These are phyloP conservation scores for Anoura caudifer DNA, from an alignment of 2,113 vertebrate species.

Conservation along the genomic window DNA sequence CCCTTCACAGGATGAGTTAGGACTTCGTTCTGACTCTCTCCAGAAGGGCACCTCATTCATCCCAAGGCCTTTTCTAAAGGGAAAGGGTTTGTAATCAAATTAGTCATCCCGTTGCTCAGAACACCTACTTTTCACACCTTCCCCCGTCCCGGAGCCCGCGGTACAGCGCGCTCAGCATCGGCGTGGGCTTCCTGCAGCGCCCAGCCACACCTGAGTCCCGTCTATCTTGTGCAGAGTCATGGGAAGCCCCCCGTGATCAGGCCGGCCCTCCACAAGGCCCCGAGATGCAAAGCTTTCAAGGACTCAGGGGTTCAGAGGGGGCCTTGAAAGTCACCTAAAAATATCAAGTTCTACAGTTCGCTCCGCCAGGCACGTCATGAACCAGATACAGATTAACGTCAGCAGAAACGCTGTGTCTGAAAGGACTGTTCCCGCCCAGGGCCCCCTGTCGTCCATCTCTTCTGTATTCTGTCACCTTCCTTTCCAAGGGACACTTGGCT, in stretches of 20 bases:
- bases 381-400: not conserved
- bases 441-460: not conserved
- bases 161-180: not conserved
- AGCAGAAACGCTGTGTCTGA: not conserved
- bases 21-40: not conserved
- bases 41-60: constrained; percentile 15
- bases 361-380: not conserved
- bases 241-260: not conserved
- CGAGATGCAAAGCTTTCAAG: not conserved
- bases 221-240: not conserved
- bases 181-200: not conserved
- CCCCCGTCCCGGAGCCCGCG: not conserved
- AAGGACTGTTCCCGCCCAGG: not conserved
- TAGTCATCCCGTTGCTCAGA: not conserved
- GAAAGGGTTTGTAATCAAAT: not conserved
- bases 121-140: not conserved
- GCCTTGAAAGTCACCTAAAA: not conserved
- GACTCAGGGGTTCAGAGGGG: not conserved
- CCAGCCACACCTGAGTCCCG: not conserved
- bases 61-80: not conserved
- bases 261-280: not conserved
- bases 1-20: not conserved
- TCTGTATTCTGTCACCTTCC: not conserved
- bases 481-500: not conserved
- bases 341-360: not conserved